These are phyloP conservation scores for Prunella himalayana DNA, from an alignment of 2,113 vertebrate species.

Conservation along the genomic window DNA sequence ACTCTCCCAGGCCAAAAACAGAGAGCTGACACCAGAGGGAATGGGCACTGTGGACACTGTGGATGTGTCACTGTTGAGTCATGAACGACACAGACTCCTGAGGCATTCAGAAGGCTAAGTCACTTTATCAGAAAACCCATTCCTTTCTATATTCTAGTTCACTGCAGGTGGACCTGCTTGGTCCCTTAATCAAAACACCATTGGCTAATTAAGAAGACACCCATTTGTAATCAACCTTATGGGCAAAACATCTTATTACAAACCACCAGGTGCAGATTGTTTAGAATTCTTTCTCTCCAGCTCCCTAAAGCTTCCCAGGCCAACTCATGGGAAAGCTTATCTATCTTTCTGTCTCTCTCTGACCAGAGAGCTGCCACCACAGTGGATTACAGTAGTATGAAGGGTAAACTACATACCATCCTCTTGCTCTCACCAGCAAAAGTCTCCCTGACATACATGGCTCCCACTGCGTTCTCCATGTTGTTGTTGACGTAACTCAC, in stretches of 20 bases:
- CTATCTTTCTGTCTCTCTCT: background rate
- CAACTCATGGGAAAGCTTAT: background rate
- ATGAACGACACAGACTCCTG: background rate
- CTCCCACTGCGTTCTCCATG: constrained; percentile 94
- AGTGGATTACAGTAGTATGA: constrained; percentile 13
- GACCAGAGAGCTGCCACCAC: background rate
- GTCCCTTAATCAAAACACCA: background rate
- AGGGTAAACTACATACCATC: constrained; percentile 79
- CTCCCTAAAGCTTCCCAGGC: background rate
- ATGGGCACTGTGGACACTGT: background rate
- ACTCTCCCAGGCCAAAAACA: background rate
- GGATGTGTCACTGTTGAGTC: background rate
- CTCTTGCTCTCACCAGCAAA: constrained; percentile 91
- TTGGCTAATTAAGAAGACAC: background rate
- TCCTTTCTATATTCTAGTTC: background rate
- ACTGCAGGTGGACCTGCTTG: background rate
- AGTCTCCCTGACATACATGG: constrained; percentile 87
- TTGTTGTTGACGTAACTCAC: constrained; percentile 92
- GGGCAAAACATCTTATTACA: background rate
- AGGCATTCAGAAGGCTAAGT: background rate
- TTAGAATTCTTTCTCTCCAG: background rate
- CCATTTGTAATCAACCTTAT: background rate
- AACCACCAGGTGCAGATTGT: background rate
- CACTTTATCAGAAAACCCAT: background rate
- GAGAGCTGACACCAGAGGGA: background rate